A percentile compares a stretch with the other conserved stretches of the same genome.
Evolutionary conservation across 2,797 vertebrate genomes (phyloP).

Genomic region (Eidolon dupreanum): DNA sequence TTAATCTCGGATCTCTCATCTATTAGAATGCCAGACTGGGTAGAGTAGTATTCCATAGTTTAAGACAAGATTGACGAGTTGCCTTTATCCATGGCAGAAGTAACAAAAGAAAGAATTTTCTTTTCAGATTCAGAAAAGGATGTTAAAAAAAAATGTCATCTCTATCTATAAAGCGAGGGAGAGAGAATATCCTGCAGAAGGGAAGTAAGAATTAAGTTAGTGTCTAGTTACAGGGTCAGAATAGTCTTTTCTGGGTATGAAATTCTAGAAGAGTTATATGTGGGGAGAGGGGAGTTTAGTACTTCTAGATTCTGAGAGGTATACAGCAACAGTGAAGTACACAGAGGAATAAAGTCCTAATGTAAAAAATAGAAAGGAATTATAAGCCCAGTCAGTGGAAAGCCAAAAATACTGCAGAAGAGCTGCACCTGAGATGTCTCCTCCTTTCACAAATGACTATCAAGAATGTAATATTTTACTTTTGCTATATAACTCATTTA

Average conservation of each 20-base stretch:
- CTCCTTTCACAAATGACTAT: not conserved
- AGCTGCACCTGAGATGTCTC: not conserved
- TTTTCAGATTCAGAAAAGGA: not conserved
- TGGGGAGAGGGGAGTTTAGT: not conserved
- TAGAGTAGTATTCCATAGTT: not conserved
- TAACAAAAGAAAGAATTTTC: conserved; percentile 9
- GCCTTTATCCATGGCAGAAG: not conserved
- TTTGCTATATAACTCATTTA: conserved; percentile 4
- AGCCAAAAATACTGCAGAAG: not conserved
- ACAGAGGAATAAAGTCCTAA: not conserved
- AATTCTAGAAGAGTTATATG: not conserved
- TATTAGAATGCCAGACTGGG: not conserved
- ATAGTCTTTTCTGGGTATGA: not conserved
- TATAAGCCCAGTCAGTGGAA: not conserved
- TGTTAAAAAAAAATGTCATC: not conserved
- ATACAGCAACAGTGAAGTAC: not conserved
- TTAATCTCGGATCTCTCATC: not conserved
- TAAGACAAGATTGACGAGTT: not conserved
- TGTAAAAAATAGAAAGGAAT: not conserved
- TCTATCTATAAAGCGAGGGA: not conserved
- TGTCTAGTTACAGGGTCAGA: not conserved
- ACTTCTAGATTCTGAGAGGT: not conserved
- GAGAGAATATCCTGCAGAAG: not conserved
- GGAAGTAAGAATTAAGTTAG: not conserved
- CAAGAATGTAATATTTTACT: not conserved